Conservation (phyloP, 2,113 vertebrate genomes). For the Macrotus californicus region DNA sequence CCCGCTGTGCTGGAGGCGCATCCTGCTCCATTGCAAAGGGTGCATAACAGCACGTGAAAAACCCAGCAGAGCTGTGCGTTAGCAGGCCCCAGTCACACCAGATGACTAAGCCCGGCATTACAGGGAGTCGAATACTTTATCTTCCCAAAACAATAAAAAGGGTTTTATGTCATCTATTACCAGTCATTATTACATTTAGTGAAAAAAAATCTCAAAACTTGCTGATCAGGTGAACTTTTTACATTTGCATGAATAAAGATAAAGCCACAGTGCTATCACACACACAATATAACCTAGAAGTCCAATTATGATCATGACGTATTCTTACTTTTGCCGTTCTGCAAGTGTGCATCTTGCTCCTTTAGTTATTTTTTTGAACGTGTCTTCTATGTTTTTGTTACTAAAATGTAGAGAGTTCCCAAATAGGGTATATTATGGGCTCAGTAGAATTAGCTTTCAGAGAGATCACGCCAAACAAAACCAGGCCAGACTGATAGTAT, state of each 20-base stretch:
- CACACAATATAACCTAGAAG: background rate
- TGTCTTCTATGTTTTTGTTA: background rate
- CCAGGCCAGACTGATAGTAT: background rate
- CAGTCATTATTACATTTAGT: background rate
- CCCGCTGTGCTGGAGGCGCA: too few species aligned
- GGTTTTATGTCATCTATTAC: background rate
- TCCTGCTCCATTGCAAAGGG: background rate
- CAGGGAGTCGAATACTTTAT: background rate
- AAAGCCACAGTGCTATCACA: background rate
- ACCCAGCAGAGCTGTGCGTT: background rate
- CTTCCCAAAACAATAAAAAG: background rate
- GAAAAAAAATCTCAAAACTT: background rate
- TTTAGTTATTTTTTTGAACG: background rate
- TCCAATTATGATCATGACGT: background rate
- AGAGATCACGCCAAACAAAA: background rate
- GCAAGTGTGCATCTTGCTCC: background rate
- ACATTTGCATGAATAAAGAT: background rate
- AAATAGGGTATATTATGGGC: background rate
- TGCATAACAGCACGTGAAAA: background rate
- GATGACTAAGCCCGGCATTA: background rate
- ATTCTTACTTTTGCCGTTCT: background rate
- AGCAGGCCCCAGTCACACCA: background rate
- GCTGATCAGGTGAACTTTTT: background rate
- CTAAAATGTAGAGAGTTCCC: background rate
- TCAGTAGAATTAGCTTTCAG: background rate